Conservation (phyloP, 2,113 vertebrate species). For the Podarcis cretensis region DNA sequence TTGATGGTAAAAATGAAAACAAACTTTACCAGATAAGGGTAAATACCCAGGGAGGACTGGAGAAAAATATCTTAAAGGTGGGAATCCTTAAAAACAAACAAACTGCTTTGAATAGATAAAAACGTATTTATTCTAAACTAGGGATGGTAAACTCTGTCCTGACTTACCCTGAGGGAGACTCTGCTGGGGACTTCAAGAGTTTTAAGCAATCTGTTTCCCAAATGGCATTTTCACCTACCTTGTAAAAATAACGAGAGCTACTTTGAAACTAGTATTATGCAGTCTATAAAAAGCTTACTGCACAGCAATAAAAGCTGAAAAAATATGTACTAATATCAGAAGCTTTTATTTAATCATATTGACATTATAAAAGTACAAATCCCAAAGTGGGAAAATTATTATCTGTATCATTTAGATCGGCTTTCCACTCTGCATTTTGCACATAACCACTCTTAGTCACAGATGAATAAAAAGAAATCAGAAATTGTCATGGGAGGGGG, state of each 20-base stretch:
- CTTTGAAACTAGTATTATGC: not conserved
- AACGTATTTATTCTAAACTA: not conserved
- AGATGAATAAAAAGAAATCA: not conserved
- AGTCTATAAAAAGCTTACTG: not conserved
- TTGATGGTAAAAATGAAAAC: not conserved
- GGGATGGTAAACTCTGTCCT: not conserved
- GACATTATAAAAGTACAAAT: not conserved
- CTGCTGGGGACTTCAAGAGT: not conserved
- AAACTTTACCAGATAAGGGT: not conserved
- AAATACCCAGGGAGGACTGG: not conserved
- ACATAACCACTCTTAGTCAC: not conserved
- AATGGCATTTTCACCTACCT: not conserved
- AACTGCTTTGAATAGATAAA: slow-evolving; percentile 2
- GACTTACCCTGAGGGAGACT: not conserved
- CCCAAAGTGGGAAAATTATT: not conserved
- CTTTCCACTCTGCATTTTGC: not conserved
- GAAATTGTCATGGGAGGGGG: not conserved
- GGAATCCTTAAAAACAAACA: not conserved
- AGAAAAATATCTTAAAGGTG: not conserved
- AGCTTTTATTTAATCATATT: not conserved
- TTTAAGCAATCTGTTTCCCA: not conserved
- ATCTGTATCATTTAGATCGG: not conserved
- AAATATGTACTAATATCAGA: not conserved
- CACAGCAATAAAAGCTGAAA: not conserved
- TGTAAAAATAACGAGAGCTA: not conserved